A percentile compares a stretch with the other conserved stretches of the same genome.
Conservation (phyloP, 2,113 vertebrate species). For the Larimichthys crocea region DNA sequence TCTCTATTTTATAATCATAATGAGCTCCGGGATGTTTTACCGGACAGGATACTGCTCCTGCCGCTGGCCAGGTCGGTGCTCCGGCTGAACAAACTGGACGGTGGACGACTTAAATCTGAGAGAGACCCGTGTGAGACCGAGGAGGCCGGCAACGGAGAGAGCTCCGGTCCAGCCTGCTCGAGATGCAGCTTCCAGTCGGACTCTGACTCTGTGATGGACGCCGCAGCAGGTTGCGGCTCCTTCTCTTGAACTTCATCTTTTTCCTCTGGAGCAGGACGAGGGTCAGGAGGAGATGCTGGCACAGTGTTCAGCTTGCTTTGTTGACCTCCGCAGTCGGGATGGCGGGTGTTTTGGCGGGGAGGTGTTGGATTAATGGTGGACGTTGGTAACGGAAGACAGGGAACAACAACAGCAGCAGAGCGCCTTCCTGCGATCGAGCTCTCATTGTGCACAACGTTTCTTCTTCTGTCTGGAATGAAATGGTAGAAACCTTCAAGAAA, state of each 20-base stretch:
- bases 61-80: slow-evolving; percentile 58
- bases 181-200: background rate
- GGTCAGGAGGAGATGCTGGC: background rate
- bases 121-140: slow-evolving; percentile 36
- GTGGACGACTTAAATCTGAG: slow-evolving; percentile 54
- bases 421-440: slow-evolving; percentile 30
- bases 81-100: slow-evolving; percentile 63
- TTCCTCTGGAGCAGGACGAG: background rate
- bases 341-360: background rate
- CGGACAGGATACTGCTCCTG: slow-evolving; percentile 57
- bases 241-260: background rate
- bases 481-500: slow-evolving; percentile 42
- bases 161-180: slow-evolving; percentile 10
- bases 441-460: background rate
- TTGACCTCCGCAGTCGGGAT: background rate
- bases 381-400: slow-evolving; percentile 41
- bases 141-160: slow-evolving; percentile 4
- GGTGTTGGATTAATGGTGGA: slow-evolving; percentile 39
- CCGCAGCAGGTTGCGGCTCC: background rate
- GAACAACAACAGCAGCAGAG: slow-evolving; percentile 42
- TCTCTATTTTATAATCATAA: too few species aligned
- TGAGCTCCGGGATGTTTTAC: slow-evolving; percentile 24
- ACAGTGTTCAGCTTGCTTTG: background rate
- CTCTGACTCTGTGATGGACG: background rate
- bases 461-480: slow-evolving; percentile 36